A percentile compares a stretch with the other conserved stretches of the same genome.
These are phyloP conservation scores for Diadromus collaris DNA, from an alignment of 2,888 invertebrate genomes.

Conservation along the genomic window DNA sequence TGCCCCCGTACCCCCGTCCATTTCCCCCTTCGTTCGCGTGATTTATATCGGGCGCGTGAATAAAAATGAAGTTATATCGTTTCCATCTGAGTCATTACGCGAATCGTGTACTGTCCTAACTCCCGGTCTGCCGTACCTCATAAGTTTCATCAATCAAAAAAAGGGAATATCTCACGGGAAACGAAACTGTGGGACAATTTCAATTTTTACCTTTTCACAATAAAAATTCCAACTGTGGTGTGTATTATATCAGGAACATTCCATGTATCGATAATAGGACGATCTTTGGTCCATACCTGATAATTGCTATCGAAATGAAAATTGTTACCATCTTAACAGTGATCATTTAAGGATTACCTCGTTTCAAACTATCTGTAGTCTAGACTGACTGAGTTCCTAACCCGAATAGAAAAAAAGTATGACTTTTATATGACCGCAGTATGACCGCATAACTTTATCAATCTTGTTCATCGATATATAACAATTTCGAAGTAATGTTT, in stretches of 20 bases:
- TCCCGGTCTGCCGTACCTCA: neutral
- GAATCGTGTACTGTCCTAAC: neutral
- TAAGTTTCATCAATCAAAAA: neutral
- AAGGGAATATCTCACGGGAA: too few relatives aligned
- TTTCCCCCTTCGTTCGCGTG: neutral
- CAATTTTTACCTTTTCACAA: neutral
- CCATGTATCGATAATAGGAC: neutral
- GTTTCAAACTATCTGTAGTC: too few relatives aligned
- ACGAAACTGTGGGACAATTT: neutral
- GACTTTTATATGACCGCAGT: too few relatives aligned
- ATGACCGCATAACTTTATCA: neutral
- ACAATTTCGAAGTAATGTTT: neutral
- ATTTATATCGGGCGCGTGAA: slow-evolving; percentile 26
- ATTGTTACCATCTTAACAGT: too few relatives aligned
- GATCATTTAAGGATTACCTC: too few relatives aligned
- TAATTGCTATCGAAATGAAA: too few relatives aligned
- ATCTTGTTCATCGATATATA: neutral
- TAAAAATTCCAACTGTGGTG: neutral
- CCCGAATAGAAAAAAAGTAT: too few relatives aligned
- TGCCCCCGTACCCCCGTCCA: slow-evolving; percentile 16
- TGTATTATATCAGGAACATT: neutral
- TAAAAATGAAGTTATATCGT: slow-evolving; percentile 5
- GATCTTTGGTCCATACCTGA: neutral
- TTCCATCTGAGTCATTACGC: slow-evolving; percentile 17
- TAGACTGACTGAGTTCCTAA: too few relatives aligned